Percentiles rank a stretch among this genome's conserved stretches.
phyloP scores from a whole-genome alignment of 2,113 vertebrate species.

The Bungarus multicinctus region DNA sequence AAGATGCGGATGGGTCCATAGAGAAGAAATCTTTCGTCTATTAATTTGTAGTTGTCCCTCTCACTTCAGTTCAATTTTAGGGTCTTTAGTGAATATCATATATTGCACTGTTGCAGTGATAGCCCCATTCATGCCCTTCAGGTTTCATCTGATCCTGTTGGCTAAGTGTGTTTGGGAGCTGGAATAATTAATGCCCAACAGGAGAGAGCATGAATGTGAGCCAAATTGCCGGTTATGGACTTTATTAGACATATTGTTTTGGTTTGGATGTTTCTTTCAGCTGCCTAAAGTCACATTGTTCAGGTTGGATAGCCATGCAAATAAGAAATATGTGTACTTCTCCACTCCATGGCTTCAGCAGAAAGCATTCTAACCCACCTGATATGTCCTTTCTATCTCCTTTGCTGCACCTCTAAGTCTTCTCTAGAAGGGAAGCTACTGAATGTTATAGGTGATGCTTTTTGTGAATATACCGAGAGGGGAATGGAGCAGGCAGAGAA shows the following conservation, averaged over 20 bases:
- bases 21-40: background rate
- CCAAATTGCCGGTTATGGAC: background rate
- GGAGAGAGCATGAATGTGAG: background rate
- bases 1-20: background rate
- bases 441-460: background rate
- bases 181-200: background rate
- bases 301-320: background rate
- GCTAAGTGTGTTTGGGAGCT: background rate
- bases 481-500: background rate
- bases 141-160: background rate
- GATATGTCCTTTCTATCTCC: background rate
- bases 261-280: background rate
- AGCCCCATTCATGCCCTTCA: background rate
- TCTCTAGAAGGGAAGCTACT: background rate
- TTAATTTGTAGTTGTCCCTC: background rate
- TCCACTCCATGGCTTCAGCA: background rate
- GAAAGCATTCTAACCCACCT: background rate
- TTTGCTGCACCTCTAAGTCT: background rate
- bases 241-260: background rate
- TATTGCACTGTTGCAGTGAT: background rate
- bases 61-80: background rate
- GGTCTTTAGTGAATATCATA: background rate
- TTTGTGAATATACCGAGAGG: background rate
- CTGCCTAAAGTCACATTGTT: background rate
- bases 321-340: background rate